phyloP scores from a whole-genome alignment of 2,797 vertebrate genomes.

The Heteromormyrus szaboi region DNA sequence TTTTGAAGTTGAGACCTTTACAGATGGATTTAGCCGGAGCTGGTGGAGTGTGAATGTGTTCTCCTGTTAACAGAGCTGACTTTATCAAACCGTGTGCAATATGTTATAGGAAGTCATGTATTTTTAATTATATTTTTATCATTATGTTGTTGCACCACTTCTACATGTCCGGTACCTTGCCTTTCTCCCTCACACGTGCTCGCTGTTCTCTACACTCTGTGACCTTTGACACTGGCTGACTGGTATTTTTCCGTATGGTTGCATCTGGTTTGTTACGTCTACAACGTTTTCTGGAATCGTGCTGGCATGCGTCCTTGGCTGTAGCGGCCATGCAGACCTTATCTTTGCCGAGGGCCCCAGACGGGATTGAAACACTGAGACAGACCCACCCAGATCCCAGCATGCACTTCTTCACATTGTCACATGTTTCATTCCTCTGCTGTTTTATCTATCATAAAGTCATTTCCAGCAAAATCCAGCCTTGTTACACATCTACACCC shows the following conservation, averaged over 20 bases:
- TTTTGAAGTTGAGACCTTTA: conserved; percentile 2
- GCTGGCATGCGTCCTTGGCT: background rate
- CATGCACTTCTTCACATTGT: background rate
- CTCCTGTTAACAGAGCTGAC: background rate
- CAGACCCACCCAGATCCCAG: background rate
- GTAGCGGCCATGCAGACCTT: background rate
- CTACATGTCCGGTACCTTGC: background rate
- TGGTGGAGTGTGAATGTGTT: background rate
- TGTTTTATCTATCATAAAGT: background rate
- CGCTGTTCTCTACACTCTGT: background rate
- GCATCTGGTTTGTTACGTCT: background rate
- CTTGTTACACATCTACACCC: background rate
- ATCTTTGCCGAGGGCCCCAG: background rate
- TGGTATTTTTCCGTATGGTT: background rate
- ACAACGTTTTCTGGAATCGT: background rate
- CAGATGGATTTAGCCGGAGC: background rate
- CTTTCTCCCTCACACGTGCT: background rate
- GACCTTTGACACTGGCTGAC: background rate
- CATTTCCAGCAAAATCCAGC: background rate
- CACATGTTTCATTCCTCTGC: background rate
- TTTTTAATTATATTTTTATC: background rate
- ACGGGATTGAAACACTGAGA: background rate
- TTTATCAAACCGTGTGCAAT: background rate
- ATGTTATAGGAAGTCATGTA: background rate
- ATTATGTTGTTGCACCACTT: background rate